Evolutionary conservation across 2,888 invertebrate species (phyloP), one percentile per base, ranked within the genome.

Genomic region (Allophyes oxyacanthae): DNA sequence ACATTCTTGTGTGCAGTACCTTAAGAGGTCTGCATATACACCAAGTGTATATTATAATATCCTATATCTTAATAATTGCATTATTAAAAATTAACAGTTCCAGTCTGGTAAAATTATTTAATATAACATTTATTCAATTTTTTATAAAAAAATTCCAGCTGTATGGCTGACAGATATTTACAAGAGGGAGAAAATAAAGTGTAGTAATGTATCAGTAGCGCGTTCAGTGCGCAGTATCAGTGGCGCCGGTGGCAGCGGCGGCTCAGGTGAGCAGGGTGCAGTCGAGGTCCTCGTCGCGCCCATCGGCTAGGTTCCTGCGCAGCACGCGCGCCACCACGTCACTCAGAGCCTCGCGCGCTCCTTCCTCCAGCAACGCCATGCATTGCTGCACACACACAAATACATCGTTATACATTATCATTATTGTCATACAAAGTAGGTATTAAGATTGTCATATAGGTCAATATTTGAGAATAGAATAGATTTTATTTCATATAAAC

Each of bases 291-390:
- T 98, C 98, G 88, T 98, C 97, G 86, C 97, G 97, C 71, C 97
- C 97, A 85, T 97, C 97, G 13, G 97, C 95, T 82, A 97, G 97
- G 33, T 95, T 95, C 91, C 98, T 98, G 63, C 97, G 96, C 82
- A 98, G 93, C 64, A 98, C 97, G 94, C 98, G 98, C 82, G 96
- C 96, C 72, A 98, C 97, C 60, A 98, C 98, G 88, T 99, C 99
- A 61, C 95, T 95, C 66, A 99, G 94, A 2, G 98, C 97, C 86
- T 99, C 99, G 75, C 96, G 96, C 68, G 98, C 98, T 50, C 99
- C 99, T 44, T 96, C 95, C 75, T 99, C 99, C 83, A 99, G 92
- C 42, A 97, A 90, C 57, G 95, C 91, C 85, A 97, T 93, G 86
- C 97, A 97, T 84, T 95, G 95, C 97, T 97, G 92, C 46, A 91